A percentile compares a stretch with the other conserved stretches of the same genome.
phyloP scores from a whole-genome alignment of 2,888 invertebrate genomes.

The Nemotelus nigrinus region DNA sequence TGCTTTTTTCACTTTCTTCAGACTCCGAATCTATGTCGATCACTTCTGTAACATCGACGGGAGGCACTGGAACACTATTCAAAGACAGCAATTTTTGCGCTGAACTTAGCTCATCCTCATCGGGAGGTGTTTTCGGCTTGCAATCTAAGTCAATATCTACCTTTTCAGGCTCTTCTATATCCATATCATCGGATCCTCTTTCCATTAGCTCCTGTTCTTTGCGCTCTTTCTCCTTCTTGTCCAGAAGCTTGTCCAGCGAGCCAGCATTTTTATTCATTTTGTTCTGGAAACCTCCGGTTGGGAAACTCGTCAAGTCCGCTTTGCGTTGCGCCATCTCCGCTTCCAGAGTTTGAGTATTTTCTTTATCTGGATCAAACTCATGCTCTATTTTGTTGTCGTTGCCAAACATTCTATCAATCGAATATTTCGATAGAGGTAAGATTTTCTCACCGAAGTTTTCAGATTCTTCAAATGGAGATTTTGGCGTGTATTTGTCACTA shows the following conservation, averaged over 20 bases:
- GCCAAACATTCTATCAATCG: not conserved
- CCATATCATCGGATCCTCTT: slow-evolving; percentile 55
- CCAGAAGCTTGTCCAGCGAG: slow-evolving; percentile 70
- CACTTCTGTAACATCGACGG: slow-evolving; percentile 26
- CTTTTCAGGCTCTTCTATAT: slow-evolving; percentile 50
- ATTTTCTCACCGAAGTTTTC: slow-evolving; percentile 7
- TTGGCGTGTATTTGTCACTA: not conserved
- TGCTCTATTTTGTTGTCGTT: slow-evolving; percentile 52
- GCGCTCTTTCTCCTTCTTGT: slow-evolving; percentile 66
- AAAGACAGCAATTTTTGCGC: not conserved
- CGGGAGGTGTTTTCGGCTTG: not conserved
- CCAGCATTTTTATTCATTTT: slow-evolving; percentile 65
- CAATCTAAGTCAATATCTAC: not conserved
- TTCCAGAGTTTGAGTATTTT: slow-evolving; percentile 56
- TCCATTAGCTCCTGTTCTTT: slow-evolving; percentile 56
- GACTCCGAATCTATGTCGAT: slow-evolving; percentile 50
- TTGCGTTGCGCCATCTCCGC: slow-evolving; percentile 62
- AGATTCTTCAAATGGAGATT: not conserved
- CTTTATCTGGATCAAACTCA: slow-evolving; percentile 46
- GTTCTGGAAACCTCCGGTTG: slow-evolving; percentile 54
- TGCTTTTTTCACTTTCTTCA: slow-evolving; percentile 40
- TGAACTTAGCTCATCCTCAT: not conserved
- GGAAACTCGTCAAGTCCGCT: slow-evolving; percentile 56
- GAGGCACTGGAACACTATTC: not conserved
- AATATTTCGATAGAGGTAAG: not conserved